phyloP scores from a whole-genome alignment of 2,888 invertebrate genomes.

The Cactoblastis cactorum region DNA sequence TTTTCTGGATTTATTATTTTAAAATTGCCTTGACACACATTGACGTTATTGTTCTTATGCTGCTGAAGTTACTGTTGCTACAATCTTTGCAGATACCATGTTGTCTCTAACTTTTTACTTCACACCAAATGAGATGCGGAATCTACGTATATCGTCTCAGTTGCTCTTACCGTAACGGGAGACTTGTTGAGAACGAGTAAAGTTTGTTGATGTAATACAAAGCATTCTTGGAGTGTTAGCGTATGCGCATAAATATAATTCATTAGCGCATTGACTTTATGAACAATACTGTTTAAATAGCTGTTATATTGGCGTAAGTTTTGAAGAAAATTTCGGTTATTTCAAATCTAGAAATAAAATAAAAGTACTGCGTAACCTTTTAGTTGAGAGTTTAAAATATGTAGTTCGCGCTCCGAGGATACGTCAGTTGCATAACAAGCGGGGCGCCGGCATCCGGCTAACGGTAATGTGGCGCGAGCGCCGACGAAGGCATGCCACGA shows the following conservation, averaged over 20 bases:
- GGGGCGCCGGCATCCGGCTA: constrained; percentile 61
- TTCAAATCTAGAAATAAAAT: background rate
- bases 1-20: no score
- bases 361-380: background rate
- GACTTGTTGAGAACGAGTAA: background rate
- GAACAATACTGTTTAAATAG: no score
- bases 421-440: constrained; percentile 71
- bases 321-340: background rate
- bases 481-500: constrained; percentile 34
- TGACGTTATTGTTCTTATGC: background rate
- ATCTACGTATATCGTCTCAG: background rate
- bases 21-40: background rate
- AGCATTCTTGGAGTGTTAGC: background rate
- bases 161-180: background rate
- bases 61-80: no score
- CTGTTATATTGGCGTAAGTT: no score
- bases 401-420: constrained; percentile 36
- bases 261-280: background rate
- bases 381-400: background rate
- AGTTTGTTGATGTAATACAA: background rate
- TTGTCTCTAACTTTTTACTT: background rate
- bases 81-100: background rate
- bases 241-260: background rate
- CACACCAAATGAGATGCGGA: constrained; percentile 1
- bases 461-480: constrained; percentile 57